Conservation (phyloP, 2,888 invertebrate species). For the Macrophya alboannulata region DNA sequence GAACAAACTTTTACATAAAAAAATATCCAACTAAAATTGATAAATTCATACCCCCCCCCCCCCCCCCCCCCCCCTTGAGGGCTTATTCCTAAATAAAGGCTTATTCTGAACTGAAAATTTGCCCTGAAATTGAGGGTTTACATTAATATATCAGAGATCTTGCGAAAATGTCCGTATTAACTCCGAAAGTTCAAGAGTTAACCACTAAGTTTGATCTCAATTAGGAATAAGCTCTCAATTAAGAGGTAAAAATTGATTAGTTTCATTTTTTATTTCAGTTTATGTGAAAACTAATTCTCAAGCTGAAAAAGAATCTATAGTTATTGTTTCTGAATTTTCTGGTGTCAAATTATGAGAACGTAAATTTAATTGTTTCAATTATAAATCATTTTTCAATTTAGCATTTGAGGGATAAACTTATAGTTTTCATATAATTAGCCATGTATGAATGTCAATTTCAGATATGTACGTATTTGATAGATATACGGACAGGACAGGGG, state of each 20-base stretch:
- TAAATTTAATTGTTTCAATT: not conserved
- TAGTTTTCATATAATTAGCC: not conserved
- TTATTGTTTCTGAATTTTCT: slow-evolving; percentile 11
- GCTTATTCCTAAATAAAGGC: slow-evolving; percentile 2
- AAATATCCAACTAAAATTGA: slow-evolving; percentile 14
- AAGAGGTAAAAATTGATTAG: too few relatives aligned
- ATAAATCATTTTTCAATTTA: not conserved
- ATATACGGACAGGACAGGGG: too few relatives aligned
- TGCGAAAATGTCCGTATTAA: not conserved
- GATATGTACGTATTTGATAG: not conserved
- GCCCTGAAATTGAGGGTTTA: not conserved
- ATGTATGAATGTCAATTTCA: not conserved
- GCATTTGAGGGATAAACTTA: not conserved
- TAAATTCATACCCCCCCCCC: not conserved
- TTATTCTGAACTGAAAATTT: not conserved
- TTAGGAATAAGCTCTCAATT: too few relatives aligned
- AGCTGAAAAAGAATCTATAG: not conserved
- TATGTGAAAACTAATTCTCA: not conserved
- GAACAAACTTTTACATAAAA: slow-evolving; percentile 26
- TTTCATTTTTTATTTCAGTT: too few relatives aligned
- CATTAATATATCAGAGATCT: slow-evolving; percentile 1
- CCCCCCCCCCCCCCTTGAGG: not conserved
- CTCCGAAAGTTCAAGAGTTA: slow-evolving; percentile 7
- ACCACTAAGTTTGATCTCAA: too few relatives aligned
- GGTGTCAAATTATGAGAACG: not conserved